phyloP scores from a whole-genome alignment of 2,797 vertebrate genomes.

The Malurus leucopterus region DNA sequence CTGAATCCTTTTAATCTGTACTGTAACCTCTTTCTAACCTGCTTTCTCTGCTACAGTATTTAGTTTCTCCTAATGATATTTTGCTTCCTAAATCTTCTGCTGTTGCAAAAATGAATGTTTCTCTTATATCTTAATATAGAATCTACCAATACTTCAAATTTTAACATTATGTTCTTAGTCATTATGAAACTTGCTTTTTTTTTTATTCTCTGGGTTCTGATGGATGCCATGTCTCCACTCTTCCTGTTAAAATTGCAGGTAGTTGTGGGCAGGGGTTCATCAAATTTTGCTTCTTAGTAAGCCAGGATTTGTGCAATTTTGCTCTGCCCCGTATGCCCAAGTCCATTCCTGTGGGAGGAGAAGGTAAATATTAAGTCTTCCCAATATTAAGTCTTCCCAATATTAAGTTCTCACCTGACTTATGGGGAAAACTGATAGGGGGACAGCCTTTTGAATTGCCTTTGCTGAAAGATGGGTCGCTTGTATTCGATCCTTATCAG shows the following conservation, averaged over 20 bases:
- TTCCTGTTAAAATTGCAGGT: neutral
- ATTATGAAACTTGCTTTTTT: neutral
- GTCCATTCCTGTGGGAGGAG: neutral
- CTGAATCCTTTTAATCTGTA: slow-evolving; percentile 27
- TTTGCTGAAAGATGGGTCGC: neutral
- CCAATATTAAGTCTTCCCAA: neutral
- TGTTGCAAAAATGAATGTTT: neutral
- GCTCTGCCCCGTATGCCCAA: neutral
- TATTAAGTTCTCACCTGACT: neutral
- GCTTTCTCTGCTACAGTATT: neutral
- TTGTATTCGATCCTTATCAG: neutral
- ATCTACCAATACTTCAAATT: neutral
- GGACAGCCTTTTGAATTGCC: neutral
- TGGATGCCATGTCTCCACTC: neutral
- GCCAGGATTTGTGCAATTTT: neutral
- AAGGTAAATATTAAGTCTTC: neutral
- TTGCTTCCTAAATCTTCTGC: slow-evolving; percentile 1
- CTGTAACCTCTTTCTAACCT: slow-evolving; percentile 38
- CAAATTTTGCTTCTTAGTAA: neutral
- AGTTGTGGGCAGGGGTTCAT: neutral
- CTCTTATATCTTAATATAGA: neutral
- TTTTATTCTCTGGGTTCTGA: neutral
- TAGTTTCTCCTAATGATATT: slow-evolving; percentile 30
- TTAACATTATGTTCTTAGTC: neutral
- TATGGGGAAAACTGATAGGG: neutral